A percentile compares a stretch with the other conserved stretches of the same genome.
Conservation (phyloP, 1,140 invertebrate species). For the Antheraea mylitta region DNA sequence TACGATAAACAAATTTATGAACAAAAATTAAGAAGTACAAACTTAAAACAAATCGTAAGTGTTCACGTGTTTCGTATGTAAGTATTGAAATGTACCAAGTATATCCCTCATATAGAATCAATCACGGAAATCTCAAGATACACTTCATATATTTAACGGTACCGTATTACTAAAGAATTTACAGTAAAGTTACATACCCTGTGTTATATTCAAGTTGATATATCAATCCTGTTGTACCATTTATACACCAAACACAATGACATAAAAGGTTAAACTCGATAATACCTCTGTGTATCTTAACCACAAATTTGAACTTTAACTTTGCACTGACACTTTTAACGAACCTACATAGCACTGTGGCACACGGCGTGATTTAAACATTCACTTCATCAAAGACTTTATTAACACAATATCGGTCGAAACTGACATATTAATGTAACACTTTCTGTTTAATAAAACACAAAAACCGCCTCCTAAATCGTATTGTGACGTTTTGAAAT, state of each 20-base stretch:
- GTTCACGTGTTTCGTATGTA: background rate
- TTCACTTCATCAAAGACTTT: conserved; percentile 59
- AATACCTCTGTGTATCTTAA: conserved; percentile 45
- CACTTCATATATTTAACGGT: conserved; percentile 8
- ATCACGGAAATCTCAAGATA: conserved; percentile 1
- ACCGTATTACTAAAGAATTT: conserved; percentile 7
- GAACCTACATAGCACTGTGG: conserved; percentile 60
- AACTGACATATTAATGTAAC: conserved; percentile 34
- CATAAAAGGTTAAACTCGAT: conserved; percentile 39
- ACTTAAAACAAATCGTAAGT: background rate
- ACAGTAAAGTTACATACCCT: conserved; percentile 51
- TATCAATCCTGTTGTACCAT: conserved; percentile 59
- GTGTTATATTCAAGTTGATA: conserved; percentile 43
- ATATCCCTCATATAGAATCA: background rate
- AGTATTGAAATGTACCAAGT: background rate
- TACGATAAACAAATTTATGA: background rate
- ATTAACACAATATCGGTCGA: conserved; percentile 36
- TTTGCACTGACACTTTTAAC: conserved; percentile 66
- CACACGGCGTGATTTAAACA: conserved; percentile 69
- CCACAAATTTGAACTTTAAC: conserved; percentile 62
- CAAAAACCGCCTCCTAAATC: conserved; percentile 46
- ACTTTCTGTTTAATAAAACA: conserved; percentile 41
- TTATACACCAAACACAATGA: conserved; percentile 48
- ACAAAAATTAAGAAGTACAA: no score
- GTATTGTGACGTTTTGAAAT: conserved; percentile 58